phyloP scores from a whole-genome alignment of 1,140 invertebrate genomes.

The Battus philenor region DNA sequence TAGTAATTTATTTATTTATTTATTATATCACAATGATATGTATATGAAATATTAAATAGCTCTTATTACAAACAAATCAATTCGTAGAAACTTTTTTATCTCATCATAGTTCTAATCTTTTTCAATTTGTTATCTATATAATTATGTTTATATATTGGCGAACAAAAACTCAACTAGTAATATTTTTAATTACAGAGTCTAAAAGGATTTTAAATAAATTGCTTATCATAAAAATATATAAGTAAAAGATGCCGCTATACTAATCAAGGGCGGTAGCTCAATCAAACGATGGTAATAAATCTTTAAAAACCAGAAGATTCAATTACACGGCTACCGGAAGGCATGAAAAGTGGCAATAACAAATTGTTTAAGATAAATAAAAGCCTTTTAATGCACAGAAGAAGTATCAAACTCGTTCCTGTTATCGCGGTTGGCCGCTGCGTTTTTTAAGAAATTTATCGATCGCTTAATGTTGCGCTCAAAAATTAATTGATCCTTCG shows the following conservation, averaged over 20 bases:
- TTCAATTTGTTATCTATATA: no score
- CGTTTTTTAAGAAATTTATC: conserved; percentile 60
- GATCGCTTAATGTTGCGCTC: conserved; percentile 55
- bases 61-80: no score
- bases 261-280: conserved; percentile 68
- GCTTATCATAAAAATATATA: conserved; percentile 30
- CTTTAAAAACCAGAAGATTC: conserved; percentile 70
- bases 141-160: no score
- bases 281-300: conserved; percentile 56
- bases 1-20: no score
- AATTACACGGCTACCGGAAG: conserved; percentile 71
- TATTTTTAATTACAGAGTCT: conserved; percentile 18
- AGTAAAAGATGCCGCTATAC: conserved; percentile 41
- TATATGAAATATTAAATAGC: no score
- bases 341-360: conserved; percentile 66
- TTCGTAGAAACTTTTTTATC: no score
- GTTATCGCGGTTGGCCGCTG: conserved; percentile 42
- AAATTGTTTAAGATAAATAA: conserved; percentile 73
- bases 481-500: conserved; percentile 59
- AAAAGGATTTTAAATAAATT: conserved; percentile 41
- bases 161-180: no score
- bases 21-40: no score
- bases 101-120: no score
- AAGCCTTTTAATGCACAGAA: conserved; percentile 58
- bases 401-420: conserved; percentile 46